Evolutionary conservation across 30 jellyfish, hydroid and myxozoan species (phyloP).

Genomic region (Turritopsis rubra): DNA sequence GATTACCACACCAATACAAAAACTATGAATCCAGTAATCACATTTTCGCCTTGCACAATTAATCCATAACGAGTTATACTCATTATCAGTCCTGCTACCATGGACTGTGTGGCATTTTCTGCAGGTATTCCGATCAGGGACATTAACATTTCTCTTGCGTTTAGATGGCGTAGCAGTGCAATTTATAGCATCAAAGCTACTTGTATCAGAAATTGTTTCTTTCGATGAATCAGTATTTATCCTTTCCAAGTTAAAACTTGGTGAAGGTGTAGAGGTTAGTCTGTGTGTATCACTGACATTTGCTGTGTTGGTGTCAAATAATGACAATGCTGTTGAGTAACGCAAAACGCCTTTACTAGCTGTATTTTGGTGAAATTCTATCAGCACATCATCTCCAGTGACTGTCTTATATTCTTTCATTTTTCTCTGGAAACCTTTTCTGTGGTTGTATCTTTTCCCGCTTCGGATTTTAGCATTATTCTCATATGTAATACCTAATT

Average conservation of each 20-base stretch:
- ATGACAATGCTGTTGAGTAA: not conserved
- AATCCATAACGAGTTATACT: not conserved
- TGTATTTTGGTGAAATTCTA: constrained; percentile 3
- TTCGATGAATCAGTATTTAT: not conserved
- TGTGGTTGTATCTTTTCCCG: not conserved
- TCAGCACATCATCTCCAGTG: constrained; percentile 9
- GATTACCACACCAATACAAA: not conserved
- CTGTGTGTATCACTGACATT: not conserved
- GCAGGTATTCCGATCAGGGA: not conserved
- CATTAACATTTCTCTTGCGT: not conserved
- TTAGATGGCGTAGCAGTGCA: not conserved
- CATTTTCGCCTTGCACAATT: not conserved
- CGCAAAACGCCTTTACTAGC: not conserved
- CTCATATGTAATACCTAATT: constrained; percentile 3
- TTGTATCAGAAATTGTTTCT: not conserved
- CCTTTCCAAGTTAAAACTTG: not conserved
- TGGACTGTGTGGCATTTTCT: not conserved
- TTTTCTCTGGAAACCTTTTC: constrained; percentile 7
- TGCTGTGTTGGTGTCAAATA: not conserved
- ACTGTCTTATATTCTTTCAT: constrained; percentile 17
- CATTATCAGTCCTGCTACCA: constrained; percentile 9
- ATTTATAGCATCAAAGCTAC: not conserved
- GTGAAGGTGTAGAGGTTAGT: not conserved
- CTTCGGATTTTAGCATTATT: not conserved
- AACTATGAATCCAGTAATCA: not conserved